These are phyloP conservation scores for Prolemur simus DNA, from an alignment of 2,113 vertebrate genomes.

Conservation along the genomic window DNA sequence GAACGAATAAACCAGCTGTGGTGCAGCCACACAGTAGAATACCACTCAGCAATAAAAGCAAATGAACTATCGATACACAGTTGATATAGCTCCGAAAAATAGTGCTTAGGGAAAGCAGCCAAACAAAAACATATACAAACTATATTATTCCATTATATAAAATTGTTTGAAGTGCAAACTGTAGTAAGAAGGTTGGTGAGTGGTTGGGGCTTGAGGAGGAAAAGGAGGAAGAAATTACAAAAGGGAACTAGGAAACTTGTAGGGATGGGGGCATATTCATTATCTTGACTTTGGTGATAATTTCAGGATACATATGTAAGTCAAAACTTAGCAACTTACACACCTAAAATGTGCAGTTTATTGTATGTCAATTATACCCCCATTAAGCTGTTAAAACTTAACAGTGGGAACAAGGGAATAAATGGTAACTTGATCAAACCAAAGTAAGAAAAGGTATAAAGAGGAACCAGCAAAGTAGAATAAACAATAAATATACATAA, in stretches of 20 bases:
- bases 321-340: background rate
- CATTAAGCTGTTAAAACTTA: background rate
- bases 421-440: background rate
- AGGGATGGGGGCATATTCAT: background rate
- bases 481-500: background rate
- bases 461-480: background rate
- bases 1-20: background rate
- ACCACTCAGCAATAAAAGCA: background rate
- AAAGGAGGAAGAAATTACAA: background rate
- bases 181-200: background rate
- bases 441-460: background rate
- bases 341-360: background rate
- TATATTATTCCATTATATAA: background rate
- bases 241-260: background rate
- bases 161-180: background rate
- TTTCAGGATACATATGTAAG: background rate
- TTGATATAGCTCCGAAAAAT: background rate
- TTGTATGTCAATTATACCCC: background rate
- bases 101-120: background rate
- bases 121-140: background rate
- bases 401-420: background rate
- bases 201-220: background rate
- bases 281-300: background rate
- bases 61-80: background rate
- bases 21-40: background rate